These are phyloP conservation scores for Ictidomys tridecemlineatus DNA, from an alignment of 2,113 vertebrate species.

Conservation along the genomic window DNA sequence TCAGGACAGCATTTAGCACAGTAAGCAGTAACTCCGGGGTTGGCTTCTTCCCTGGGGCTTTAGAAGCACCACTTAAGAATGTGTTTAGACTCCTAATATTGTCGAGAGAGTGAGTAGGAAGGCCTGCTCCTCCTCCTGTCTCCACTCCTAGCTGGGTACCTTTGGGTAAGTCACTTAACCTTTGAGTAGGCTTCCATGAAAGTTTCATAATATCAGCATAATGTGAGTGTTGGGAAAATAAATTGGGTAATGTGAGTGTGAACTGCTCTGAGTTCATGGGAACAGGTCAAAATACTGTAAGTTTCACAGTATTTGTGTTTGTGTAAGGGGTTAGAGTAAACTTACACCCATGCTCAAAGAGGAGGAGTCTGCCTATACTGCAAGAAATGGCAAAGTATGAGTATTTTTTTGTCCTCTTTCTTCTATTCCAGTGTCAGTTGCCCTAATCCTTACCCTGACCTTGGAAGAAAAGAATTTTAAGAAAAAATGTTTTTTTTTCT, in stretches of 20 bases:
- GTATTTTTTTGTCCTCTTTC: slow-evolving; percentile 57
- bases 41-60: not conserved
- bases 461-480: slow-evolving; percentile 78
- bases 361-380: not conserved
- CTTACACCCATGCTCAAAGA: not conserved
- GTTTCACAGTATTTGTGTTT: slow-evolving; percentile 63
- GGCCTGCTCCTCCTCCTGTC: not conserved
- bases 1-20: not conserved
- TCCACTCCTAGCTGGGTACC: slow-evolving; percentile 32
- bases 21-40: slow-evolving; percentile 21
- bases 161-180: slow-evolving; percentile 77
- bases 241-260: slow-evolving; percentile 63
- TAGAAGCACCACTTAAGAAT: not conserved
- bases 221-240: slow-evolving; percentile 69
- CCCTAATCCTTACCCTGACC: slow-evolving; percentile 72
- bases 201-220: slow-evolving; percentile 68
- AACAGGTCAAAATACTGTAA: slow-evolving; percentile 65
- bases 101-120: not conserved
- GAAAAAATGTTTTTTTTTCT: slow-evolving; percentile 67
- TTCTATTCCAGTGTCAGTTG: slow-evolving; percentile 48
- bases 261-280: slow-evolving; percentile 64
- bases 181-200: slow-evolving; percentile 62
- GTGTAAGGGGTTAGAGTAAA: slow-evolving; percentile 34
- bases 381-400: not conserved
- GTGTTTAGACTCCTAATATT: not conserved